Conservation (phyloP, 2,113 vertebrate genomes). For the Nettapus auritus region DNA sequence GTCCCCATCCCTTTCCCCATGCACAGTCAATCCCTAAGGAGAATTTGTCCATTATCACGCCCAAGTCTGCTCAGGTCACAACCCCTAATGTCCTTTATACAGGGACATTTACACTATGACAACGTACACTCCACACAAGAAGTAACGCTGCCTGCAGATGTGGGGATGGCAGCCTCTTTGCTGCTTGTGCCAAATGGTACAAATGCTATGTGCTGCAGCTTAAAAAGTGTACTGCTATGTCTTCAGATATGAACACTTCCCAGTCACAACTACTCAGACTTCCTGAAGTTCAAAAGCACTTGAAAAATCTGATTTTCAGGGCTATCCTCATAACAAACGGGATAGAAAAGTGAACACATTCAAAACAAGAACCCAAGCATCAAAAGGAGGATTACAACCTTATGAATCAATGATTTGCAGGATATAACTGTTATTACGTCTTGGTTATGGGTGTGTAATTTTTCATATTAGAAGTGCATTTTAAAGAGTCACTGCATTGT, state of each 20-base stretch:
- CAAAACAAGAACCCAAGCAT: background rate
- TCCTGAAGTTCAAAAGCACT: background rate
- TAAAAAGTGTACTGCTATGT: background rate
- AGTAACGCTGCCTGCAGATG: background rate
- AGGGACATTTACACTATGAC: background rate
- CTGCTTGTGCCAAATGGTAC: background rate
- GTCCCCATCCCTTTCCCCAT: background rate
- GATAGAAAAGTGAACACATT: background rate
- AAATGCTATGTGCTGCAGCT: background rate
- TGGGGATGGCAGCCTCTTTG: background rate
- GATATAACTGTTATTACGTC: background rate
- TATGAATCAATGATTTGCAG: background rate
- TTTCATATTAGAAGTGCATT: background rate
- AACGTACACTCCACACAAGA: fast-evolving
- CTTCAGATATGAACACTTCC: background rate
- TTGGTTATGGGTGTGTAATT: background rate
- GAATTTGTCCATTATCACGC: background rate
- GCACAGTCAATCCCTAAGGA: background rate
- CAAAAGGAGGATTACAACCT: background rate
- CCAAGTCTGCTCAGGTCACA: background rate
- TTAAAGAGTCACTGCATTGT: background rate
- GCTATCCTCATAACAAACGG: background rate
- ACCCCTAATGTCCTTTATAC: background rate
- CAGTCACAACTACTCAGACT: background rate
- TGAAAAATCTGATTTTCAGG: background rate